phyloP scores from a whole-genome alignment of 2,888 invertebrate genomes.

The Tromatobia lineatoria region DNA sequence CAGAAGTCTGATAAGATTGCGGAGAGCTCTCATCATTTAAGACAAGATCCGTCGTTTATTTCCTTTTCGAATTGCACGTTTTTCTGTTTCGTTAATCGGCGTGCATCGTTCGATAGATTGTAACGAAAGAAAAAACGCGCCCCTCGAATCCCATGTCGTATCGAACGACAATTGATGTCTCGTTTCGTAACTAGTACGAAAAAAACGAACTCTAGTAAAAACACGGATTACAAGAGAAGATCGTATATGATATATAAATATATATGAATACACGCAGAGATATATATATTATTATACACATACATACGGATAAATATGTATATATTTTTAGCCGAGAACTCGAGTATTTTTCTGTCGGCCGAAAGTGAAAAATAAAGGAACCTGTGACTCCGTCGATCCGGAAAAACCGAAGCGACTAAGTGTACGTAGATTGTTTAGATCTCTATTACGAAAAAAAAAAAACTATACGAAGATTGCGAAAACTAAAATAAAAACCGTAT shows the following conservation, averaged over 20 bases:
- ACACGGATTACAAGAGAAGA: conserved; percentile 51
- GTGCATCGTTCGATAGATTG: conserved; percentile 55
- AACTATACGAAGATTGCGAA: conserved; percentile 26
- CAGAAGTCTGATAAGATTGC: conserved; percentile 1
- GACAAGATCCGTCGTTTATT: conserved; percentile 26
- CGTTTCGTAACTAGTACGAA: conserved; percentile 66
- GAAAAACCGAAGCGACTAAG: conserved; percentile 20
- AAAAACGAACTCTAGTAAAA: conserved; percentile 30
- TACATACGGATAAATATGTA: conserved; percentile 71
- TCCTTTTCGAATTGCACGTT: conserved; percentile 69
- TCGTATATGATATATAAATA: conserved; percentile 69
- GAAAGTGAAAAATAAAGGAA: conserved; percentile 19
- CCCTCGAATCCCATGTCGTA: conserved; percentile 38
- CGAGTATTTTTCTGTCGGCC: conserved; percentile 73
- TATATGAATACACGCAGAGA: conserved; percentile 68
- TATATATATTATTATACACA: conserved; percentile 70
- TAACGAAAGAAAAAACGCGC: conserved; percentile 40
- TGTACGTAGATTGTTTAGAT: conserved; percentile 48
- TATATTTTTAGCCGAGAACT: conserved; percentile 80
- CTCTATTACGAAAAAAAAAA: conserved; percentile 34
- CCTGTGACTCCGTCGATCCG: conserved; percentile 40
- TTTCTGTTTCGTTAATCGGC: conserved; percentile 82
- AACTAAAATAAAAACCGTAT: conserved; percentile 41
- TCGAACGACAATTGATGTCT: conserved; percentile 60
- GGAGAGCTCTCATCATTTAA: conserved; percentile 12